These are phyloP conservation scores for Smittia sp. DNA, from an alignment of 2,888 invertebrate species.

Conservation along the genomic window DNA sequence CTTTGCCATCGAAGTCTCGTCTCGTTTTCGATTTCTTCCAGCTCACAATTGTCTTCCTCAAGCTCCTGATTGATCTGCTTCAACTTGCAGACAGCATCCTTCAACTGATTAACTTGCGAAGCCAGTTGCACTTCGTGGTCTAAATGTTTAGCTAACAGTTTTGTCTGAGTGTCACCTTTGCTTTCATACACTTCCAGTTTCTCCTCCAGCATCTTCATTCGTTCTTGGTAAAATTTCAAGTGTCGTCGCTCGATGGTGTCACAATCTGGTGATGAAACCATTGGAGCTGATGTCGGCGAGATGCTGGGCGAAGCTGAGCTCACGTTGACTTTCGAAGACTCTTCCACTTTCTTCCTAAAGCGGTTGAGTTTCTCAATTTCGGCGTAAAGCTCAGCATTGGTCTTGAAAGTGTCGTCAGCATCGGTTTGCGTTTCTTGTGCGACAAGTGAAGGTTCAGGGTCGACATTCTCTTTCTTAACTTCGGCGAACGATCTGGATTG, in stretches of 20 bases:
- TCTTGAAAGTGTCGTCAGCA: slow-evolving; percentile 55
- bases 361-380: slow-evolving; percentile 65
- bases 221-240: slow-evolving; percentile 65
- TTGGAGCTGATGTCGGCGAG: slow-evolving; percentile 25
- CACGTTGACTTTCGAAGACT: slow-evolving; percentile 45
- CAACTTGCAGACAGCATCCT: slow-evolving; percentile 58
- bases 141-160: slow-evolving; percentile 61
- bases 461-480: slow-evolving; percentile 41
- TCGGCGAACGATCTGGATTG: slow-evolving; percentile 24
- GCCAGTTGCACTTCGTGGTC: slow-evolving; percentile 62
- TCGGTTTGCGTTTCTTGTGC: slow-evolving; percentile 59
- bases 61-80: slow-evolving; percentile 63
- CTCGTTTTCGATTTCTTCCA: slow-evolving; percentile 74
- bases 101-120: slow-evolving; percentile 54
- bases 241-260: slow-evolving; percentile 55
- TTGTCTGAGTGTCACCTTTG: slow-evolving; percentile 61
- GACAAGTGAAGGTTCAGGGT: slow-evolving; percentile 41
- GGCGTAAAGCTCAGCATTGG: slow-evolving; percentile 58
- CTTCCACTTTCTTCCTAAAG: slow-evolving; percentile 62
- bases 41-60: slow-evolving; percentile 70
- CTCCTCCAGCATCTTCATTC: slow-evolving; percentile 62
- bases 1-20: slow-evolving; percentile 57
- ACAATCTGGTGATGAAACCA: slow-evolving; percentile 29
- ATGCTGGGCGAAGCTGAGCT: not conserved
- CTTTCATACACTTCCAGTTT: slow-evolving; percentile 66